A percentile compares a stretch with the other conserved stretches of the same genome.
Evolutionary conservation across 92 coral and sea anemone species (phyloP).

Genomic region (Parazoanthus atlanticus): DNA sequence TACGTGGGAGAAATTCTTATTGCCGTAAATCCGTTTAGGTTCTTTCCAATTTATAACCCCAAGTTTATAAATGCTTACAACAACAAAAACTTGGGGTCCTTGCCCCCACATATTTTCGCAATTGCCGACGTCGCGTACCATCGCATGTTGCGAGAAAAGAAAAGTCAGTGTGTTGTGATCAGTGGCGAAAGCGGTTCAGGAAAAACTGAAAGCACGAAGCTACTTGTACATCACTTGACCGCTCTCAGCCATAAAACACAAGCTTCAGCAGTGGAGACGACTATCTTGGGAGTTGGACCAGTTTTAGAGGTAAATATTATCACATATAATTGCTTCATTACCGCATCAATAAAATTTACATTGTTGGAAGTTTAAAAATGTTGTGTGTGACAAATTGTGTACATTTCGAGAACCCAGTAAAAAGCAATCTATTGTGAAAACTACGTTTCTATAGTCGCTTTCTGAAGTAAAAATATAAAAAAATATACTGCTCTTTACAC

Average conservation of each 20-base stretch:
- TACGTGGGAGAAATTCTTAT: constrained; percentile 97
- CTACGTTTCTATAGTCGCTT: not conserved
- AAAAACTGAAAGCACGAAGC: constrained; percentile 97
- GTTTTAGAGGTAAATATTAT: constrained; percentile 89
- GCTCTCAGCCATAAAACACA: constrained; percentile 90
- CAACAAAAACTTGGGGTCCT: constrained; percentile 86
- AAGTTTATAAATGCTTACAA: constrained; percentile 90
- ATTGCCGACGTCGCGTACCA: constrained; percentile 97
- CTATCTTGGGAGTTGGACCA: constrained; percentile 97
- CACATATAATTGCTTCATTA: not conserved
- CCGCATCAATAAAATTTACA: constrained; percentile 13
- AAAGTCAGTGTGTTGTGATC: constrained; percentile 94
- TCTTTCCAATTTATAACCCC: constrained; percentile 99
- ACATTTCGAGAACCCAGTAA: constrained; percentile 28
- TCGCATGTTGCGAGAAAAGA: constrained; percentile 91
- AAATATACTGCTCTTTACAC: not conserved
- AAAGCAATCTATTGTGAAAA: not conserved
- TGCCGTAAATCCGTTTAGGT: constrained; percentile 95
- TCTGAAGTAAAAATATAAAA: not conserved
- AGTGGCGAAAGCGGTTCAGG: constrained; percentile 99
- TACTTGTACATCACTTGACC: constrained; percentile 95
- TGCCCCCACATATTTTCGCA: constrained; percentile 98
- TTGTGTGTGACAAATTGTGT: not conserved
- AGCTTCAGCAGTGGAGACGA: constrained; percentile 92
- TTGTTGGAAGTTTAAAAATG: not conserved